Percentiles rank a stretch among this genome's conserved stretches.
These are phyloP conservation scores for Netelia fuscicornis DNA, from an alignment of 2,888 invertebrate species.

Conservation along the genomic window DNA sequence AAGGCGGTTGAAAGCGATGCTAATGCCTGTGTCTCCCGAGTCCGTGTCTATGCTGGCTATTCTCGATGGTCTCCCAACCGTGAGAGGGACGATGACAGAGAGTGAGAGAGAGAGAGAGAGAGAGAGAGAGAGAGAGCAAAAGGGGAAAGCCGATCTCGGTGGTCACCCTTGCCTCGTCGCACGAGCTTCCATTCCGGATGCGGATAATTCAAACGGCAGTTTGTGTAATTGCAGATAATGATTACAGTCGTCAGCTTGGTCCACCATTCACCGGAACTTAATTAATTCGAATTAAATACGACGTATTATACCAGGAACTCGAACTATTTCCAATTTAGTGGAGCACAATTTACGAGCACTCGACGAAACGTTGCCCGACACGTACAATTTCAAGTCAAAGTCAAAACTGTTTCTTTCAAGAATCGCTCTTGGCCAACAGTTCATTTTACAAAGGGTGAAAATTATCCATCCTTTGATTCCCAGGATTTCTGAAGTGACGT, in stretches of 20 bases:
- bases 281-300: background rate
- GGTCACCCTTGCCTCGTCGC: slow-evolving; percentile 22
- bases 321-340: background rate
- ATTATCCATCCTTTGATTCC: slow-evolving; percentile 2
- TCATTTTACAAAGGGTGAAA: too few species aligned
- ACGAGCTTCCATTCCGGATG: slow-evolving; percentile 20
- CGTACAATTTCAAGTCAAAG: background rate
- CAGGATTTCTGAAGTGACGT: background rate
- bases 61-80: slow-evolving; percentile 45
- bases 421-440: background rate
- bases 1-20: slow-evolving; percentile 41
- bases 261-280: slow-evolving; percentile 4
- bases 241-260: slow-evolving; percentile 28
- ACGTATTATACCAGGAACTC: background rate
- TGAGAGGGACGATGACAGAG: slow-evolving; percentile 18
- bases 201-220: slow-evolving; percentile 16
- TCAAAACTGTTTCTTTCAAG: background rate
- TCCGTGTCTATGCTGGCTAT: slow-evolving; percentile 24
- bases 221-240: slow-evolving; percentile 24
- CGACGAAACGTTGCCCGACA: too few species aligned
- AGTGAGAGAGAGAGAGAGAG: too few species aligned
- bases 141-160: slow-evolving; percentile 43
- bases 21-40: slow-evolving; percentile 4
- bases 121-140: background rate
- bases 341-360: background rate